Base-by-base conservation (phyloP, 2,113 vertebrate genomes). In the Eudorcas thomsonii region DNA sequence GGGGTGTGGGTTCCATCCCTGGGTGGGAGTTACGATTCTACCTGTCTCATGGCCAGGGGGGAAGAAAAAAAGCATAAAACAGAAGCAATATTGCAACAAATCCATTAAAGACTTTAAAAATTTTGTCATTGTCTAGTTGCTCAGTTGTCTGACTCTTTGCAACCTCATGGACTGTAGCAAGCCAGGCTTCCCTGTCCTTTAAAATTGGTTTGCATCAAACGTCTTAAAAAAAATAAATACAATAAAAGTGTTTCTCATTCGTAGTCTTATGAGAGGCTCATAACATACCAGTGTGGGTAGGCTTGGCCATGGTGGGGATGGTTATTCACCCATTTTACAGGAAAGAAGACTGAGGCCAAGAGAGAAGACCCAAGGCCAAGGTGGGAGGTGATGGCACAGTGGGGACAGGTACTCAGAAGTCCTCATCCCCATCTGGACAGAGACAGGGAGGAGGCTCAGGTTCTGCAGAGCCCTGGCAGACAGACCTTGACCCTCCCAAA, bases 231-330 rank as follows among this genome's bases (percentile, higher is more conserved):
- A 78, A 30, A 48, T 30, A 80, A 48, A 39, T 74, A 39, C 67
- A 17, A 48, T 50, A 50, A 52, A 50, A n/a, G 26, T 50, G 16
- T 48, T 45, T 50, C 10, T 48, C 15, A 3, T 7, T 43, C 48
- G 0, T 6, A 25, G 50, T 13, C 60, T 86, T n/a, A 48, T 52
- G 21, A 60, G 60, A 89, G 5, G 10, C 17, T 17, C 14, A 1
- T 19, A 54, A 48, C 17, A 39, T 39, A 57, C 39, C 50, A 62
- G 14, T 16, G 2, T 60, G n/a, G 30, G 19, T 25, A 55, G 71
- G 54, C 28, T 21, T 57, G 84, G 57, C 8, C 0, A 8, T 86
- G 60, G 1, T 5, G 0, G 28, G 5, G 21, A 43, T 36, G 39
- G 48, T 83, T 55, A 54, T 52, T 84, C 19, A 25, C 43, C 50